These are phyloP conservation scores for Eugnorisma glareosa DNA, from an alignment of 2,888 invertebrate genomes.

Conservation along the genomic window DNA sequence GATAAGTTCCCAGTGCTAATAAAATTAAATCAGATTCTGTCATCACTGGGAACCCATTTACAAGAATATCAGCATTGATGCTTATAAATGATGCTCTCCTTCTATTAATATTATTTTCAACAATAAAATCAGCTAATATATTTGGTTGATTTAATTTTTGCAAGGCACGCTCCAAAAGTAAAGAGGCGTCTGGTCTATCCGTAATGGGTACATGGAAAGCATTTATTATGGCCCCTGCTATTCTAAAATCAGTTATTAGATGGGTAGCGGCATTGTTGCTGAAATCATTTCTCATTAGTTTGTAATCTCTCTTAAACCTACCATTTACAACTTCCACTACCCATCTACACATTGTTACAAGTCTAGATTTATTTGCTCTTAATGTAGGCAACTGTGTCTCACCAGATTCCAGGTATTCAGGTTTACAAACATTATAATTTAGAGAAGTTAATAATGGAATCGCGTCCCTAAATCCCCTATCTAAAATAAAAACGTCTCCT, in stretches of 20 bases:
- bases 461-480: not conserved
- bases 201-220: constrained; percentile 4
- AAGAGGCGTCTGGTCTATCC: not conserved
- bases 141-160: not conserved
- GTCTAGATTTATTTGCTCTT: constrained; percentile 6
- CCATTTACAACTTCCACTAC: constrained; percentile 3
- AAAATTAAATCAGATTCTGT: constrained; percentile 1
- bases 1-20: not conserved
- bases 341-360: constrained; percentile 5
- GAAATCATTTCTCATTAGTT: constrained; percentile 23
- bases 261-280: constrained; percentile 21
- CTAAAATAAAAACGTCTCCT: constrained; percentile 4
- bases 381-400: constrained; percentile 16
- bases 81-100: not conserved
- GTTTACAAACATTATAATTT: constrained; percentile 8
- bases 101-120: not conserved
- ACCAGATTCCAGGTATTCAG: constrained; percentile 3
- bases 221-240: constrained; percentile 18
- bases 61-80: not conserved
- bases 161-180: constrained; percentile 8
- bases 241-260: constrained; percentile 24
- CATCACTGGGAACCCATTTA: not conserved
- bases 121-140: not conserved
- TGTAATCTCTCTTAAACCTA: constrained; percentile 9
- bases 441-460: not conserved